Evolutionary conservation across 2,888 invertebrate species (phyloP), one percentile per base, ranked within the genome.

Genomic region (Cancer borealis): DNA sequence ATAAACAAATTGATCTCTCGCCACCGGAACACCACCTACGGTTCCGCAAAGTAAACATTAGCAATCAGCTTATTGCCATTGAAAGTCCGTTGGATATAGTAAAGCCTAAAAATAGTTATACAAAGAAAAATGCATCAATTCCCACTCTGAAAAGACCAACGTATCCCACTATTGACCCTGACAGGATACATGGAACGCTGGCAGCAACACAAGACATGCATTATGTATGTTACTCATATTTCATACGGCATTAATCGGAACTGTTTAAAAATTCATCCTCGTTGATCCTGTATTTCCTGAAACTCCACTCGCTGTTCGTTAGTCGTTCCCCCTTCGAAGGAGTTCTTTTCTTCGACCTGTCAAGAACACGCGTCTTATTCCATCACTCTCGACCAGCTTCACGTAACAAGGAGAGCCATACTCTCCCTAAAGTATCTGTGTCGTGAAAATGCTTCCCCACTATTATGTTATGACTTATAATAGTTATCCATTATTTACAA

Each of bases 281-380:
- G 60, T 79, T 79, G 73, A 79, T 79, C 73, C 73, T n/a, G n/a
- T 26, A 26, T 79, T 79, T 79, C 73, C 26, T 79, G 73, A 79
- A 79, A 79, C n/a, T 73, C 21, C 73, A 26, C n/a, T 4, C 73
- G 21, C 73, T 6, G n/a, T 0, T n/a, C 30, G 4, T 8, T 79
- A 26, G n/a, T 26, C 26, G 21, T n/a, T 79, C 73, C 73, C 26
- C 73, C 73, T 26, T 79, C 73, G 10, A 5, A 26, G n/a, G 10
- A 79, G 30, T 79, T 79, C 73, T 26, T 79, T 26, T 26, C 73
- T 10, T 8, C 73, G 73, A 26, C 21, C 10, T 5, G 21, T 79
- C 10, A n/a, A 6, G 10, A 26, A 8, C 26, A 79, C 8, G 0
- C 17, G 21, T 4, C 4, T 21, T 60, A 79, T 10, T 21, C 26